Conservation (phyloP, 2,888 invertebrate genomes). For the Bellardia bayeri region DNA sequence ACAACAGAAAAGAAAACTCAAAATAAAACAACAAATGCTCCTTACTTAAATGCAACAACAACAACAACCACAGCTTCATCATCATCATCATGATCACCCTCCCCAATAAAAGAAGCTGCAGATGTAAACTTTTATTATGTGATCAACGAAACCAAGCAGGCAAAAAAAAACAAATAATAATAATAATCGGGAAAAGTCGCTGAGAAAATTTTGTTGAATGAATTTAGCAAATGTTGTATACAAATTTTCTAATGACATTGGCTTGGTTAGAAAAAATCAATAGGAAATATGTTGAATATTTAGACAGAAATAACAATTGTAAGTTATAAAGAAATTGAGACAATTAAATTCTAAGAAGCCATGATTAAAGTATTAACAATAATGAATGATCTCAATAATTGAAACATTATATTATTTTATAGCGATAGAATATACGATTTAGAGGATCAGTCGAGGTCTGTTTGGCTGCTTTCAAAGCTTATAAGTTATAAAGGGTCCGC, state of each 20-base stretch:
- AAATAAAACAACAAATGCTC: constrained; percentile 40
- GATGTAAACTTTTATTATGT: constrained; percentile 68
- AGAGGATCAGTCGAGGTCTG: too few species aligned
- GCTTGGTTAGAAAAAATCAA: too few species aligned
- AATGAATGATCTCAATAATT: too few species aligned
- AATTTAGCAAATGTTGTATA: neutral
- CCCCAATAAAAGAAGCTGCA: constrained; percentile 63
- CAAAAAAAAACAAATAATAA: neutral
- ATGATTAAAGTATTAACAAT: too few species aligned
- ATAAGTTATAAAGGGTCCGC: too few species aligned
- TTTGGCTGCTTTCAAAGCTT: too few species aligned
- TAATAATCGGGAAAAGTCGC: constrained; percentile 15
- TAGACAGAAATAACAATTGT: too few species aligned
- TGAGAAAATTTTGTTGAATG: constrained; percentile 20
- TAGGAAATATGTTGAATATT: too few species aligned
- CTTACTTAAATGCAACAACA: constrained; percentile 46
- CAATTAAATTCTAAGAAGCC: too few species aligned
- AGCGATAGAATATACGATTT: too few species aligned
- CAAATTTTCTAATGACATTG: neutral
- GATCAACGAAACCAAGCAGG: constrained; percentile 43
- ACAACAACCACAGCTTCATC: neutral
- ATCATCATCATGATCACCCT: constrained; percentile 13
- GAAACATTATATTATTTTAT: too few species aligned
- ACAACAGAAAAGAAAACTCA: neutral
- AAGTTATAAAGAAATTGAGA: too few species aligned